Conservation (phyloP, 1,140 invertebrate species). For the Drosophila tropicalis region DNA sequence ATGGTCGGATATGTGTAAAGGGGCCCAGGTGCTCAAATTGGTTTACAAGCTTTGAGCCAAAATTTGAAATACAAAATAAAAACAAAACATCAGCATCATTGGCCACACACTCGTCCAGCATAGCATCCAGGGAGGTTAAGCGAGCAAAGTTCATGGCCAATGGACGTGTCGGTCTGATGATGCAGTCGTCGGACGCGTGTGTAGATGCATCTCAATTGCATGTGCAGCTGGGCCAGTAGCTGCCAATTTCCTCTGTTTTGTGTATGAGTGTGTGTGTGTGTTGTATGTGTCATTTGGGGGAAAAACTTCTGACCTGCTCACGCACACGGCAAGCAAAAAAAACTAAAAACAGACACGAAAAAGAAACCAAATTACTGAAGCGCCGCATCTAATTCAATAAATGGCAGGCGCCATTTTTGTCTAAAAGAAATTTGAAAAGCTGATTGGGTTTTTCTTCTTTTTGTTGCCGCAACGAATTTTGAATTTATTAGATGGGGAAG, state of each 20-base stretch:
- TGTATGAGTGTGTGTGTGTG: constrained; percentile 5
- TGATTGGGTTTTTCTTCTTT: constrained; percentile 31
- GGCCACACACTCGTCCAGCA: constrained; percentile 32
- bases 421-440: constrained; percentile 45
- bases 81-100: constrained; percentile 10
- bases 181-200: constrained; percentile 17
- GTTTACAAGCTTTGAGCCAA: constrained; percentile 46
- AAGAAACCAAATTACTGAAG: constrained; percentile 46
- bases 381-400: constrained; percentile 56
- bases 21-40: constrained; percentile 68
- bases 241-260: constrained; percentile 24
- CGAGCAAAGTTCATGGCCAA: constrained; percentile 73
- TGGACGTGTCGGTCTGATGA: constrained; percentile 48
- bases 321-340: constrained; percentile 29
- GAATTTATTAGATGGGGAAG: not conserved
- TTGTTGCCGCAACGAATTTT: constrained; percentile 14
- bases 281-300: constrained; percentile 50
- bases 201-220: constrained; percentile 32
- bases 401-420: constrained; percentile 26
- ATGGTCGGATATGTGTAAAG: constrained; percentile 34
- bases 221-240: constrained; percentile 49
- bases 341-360: constrained; percentile 4
- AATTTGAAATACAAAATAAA: constrained; percentile 45
- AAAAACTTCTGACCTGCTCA: constrained; percentile 68
- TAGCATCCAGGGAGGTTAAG: constrained; percentile 53